These are phyloP conservation scores for Barypeithes pellucidus DNA, from an alignment of 2,888 invertebrate genomes.

Conservation along the genomic window DNA sequence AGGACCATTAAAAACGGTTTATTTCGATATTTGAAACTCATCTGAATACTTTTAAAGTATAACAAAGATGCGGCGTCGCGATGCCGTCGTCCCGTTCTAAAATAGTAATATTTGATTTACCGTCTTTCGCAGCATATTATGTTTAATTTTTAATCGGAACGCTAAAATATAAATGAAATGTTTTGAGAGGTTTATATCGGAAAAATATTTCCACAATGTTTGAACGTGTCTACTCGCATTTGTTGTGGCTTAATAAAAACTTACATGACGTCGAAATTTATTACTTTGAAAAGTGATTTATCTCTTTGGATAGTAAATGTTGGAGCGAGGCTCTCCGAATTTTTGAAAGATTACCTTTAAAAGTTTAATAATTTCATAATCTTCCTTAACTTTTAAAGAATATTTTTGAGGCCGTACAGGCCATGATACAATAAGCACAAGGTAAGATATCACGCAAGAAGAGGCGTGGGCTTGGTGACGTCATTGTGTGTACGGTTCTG, in stretches of 20 bases:
- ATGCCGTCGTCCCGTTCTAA: neutral
- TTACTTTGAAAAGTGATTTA: neutral
- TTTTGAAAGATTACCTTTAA: too few relatives aligned
- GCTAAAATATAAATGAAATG: conserved; percentile 1
- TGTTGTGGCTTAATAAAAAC: neutral
- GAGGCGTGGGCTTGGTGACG: too few relatives aligned
- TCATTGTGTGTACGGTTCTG: too few relatives aligned
- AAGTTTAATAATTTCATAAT: too few relatives aligned
- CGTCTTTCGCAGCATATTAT: neutral
- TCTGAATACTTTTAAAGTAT: neutral
- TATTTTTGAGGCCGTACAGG: too few relatives aligned
- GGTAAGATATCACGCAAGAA: too few relatives aligned
- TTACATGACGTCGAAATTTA: neutral
- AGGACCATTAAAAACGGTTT: neutral
- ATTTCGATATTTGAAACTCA: neutral
- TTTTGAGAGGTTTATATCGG: neutral
- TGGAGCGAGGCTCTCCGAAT: too few relatives aligned
- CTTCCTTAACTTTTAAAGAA: too few relatives aligned
- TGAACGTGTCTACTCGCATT: too few relatives aligned
- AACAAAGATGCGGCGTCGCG: neutral
- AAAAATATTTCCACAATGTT: neutral
- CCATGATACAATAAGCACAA: too few relatives aligned
- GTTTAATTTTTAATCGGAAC: neutral
- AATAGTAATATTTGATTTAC: conserved; percentile 11
- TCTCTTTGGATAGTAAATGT: neutral